A percentile compares a stretch with the other conserved stretches of the same genome.
Conservation (phyloP, 2,797 vertebrate species). For the Microctenopoma stevenorrisi region DNA sequence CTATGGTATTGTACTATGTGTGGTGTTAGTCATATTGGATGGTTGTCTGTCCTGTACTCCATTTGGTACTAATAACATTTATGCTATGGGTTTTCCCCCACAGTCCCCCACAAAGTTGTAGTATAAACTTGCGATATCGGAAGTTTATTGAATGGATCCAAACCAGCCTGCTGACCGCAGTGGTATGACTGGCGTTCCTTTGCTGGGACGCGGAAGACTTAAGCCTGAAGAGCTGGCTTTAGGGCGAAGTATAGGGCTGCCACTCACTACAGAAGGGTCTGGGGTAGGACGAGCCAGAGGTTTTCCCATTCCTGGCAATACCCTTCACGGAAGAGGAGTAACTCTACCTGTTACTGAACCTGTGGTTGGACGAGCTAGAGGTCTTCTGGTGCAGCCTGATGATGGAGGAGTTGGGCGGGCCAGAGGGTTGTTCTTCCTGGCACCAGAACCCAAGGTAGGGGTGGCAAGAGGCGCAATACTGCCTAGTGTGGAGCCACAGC, state of each 20-base stretch:
- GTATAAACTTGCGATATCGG: background rate
- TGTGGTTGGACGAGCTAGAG: conserved; percentile 54
- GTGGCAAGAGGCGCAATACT: conserved; percentile 41
- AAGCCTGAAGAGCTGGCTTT: conserved; percentile 33
- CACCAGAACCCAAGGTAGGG: conserved; percentile 49
- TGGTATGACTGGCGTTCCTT: conserved; percentile 32
- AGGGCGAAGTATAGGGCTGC: conserved; percentile 69
- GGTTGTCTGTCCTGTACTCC: accelerated
- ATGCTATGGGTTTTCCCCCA: background rate
- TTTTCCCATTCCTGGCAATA: conserved; percentile 31
- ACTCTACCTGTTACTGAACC: conserved; percentile 14
- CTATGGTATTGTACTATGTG: too few relatives aligned
- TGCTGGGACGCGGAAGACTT: conserved; percentile 51
- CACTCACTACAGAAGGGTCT: conserved; percentile 35
- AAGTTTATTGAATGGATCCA: conserved; percentile 74
- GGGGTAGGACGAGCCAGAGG: conserved; percentile 61
- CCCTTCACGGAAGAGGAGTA: conserved; percentile 25
- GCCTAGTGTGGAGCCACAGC: conserved; percentile 24
- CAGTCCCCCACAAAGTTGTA: conserved; percentile 1
- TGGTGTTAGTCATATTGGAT: too few relatives aligned
- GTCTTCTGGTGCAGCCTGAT: conserved; percentile 36
- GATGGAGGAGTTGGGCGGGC: conserved; percentile 53
- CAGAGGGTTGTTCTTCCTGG: conserved; percentile 55
- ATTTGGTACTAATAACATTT: background rate
- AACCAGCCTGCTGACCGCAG: conserved; percentile 48